Conservation (phyloP, 2,113 vertebrate genomes). For the Sylvia atricapilla region DNA sequence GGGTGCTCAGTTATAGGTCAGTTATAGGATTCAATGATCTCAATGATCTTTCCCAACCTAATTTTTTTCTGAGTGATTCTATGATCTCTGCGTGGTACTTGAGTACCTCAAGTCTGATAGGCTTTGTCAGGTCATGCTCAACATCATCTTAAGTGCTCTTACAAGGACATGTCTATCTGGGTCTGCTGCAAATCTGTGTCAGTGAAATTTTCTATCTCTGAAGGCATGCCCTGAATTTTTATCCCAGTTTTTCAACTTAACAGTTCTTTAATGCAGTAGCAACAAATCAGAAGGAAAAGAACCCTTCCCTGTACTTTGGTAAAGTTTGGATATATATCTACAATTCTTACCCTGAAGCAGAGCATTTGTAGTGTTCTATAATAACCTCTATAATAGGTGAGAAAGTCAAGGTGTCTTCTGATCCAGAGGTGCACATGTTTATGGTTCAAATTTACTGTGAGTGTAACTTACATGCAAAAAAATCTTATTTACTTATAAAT, state of each 20-base stretch:
- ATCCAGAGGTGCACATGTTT: background rate
- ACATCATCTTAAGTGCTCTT: background rate
- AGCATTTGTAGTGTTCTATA: background rate
- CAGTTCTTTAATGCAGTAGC: background rate
- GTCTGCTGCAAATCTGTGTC: background rate
- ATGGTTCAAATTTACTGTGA: background rate
- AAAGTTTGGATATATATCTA: background rate
- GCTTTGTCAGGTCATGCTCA: background rate
- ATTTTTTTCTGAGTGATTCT: background rate
- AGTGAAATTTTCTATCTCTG: background rate
- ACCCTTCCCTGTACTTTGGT: background rate
- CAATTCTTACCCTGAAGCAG: background rate
- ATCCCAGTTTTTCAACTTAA: background rate
- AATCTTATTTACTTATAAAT: background rate
- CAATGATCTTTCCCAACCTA: background rate
- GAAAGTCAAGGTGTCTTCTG: background rate
- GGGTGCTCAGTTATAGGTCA: fast-evolving
- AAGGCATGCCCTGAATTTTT: background rate
- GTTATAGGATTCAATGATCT: background rate
- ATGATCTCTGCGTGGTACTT: background rate
- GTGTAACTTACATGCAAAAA: background rate
- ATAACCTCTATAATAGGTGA: background rate
- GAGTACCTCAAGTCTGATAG: background rate
- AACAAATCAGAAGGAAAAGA: background rate
- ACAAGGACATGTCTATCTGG: background rate